Base-by-base conservation (phyloP, 2,113 vertebrate genomes). In the Cololabis saira region DNA sequence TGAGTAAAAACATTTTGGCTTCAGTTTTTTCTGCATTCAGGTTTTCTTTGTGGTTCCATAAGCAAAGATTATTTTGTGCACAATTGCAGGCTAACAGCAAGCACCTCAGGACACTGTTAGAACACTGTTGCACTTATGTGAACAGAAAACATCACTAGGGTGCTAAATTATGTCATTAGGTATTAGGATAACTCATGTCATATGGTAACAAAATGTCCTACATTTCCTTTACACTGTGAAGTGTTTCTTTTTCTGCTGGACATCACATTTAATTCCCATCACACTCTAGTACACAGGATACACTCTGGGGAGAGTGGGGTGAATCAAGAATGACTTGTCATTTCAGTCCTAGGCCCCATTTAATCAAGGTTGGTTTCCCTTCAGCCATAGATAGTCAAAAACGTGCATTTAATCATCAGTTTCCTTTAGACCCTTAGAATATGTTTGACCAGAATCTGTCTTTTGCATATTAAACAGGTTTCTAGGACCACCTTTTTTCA, bases 151-250 rank as follows among this genome's bases (percentile, higher is more conserved):
- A 61, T 33, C 44, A 57, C 40, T 15, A 62, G 49, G 44, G 55
- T 55, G 15, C 21, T 49, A 56, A 73, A 76, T 72, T 37, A 53
- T 40, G 43, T 45, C 4, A 21, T 50, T 18, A 21, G 17, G 44
- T 67, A 49, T 68, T 64, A 53, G 49, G 12, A 19, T 67, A 63
- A 74, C 54, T 73, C 13, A 66, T 69, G 40, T 40, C 24, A 57
- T 65, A 58, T 58, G 42, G 12, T 65, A 72, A 33, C 49, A 53
- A 64, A 66, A 67, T 50, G 45, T 43, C 44, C 45, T 48, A 69
- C 21, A 71, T 72, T 67, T 67, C 51, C n/a, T 22, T 50, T 63
- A 55, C 43, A 14, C 27, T 54, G 9, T 50, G 17, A 60, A 27
- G 22, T 60, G 58, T 37, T 66, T 42, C 59, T 61, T 71, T 45